Base-by-base conservation (phyloP, 2,888 invertebrate species). In the Conus canariensis region DNA sequence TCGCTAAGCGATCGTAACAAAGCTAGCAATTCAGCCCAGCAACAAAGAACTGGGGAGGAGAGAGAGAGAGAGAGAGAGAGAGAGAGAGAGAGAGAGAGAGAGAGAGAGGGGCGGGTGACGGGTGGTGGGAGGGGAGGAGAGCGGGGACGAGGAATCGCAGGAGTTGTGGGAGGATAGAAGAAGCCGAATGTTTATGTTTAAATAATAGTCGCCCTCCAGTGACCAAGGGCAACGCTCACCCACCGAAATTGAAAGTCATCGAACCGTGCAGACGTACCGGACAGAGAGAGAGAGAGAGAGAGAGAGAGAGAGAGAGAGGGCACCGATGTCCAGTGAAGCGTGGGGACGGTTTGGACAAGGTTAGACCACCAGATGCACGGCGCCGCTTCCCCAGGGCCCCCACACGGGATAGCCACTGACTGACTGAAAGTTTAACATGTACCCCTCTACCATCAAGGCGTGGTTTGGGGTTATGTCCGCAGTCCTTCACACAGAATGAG, bases 191-290 rank as follows among this genome's bases (percentile, higher is more conserved):
- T 80, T 80, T 80, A 80, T 80, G 77, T 80, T 25, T 30, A 30
- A 80, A 30, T 30, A 80, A 80, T 80, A 12, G 77, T 45, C 30
- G 77, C 77, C 8, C 30, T 16, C 30, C 10, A 22, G 30, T 80
- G 77, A 80, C 30, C 77, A 80, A 80, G 77, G 8, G 77, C 77
- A 80, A 80, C 77, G 14, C 12, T 80, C 77, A 10, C 30, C 30
- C 77, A 14, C 77, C 22, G 77, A 80, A 80, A 80, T 80, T 80
- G 77, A 80, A 77, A 80, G 45, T 80, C 77, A 30, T 30, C 77
- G 12, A 80, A 80, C 12, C 77, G 30, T 30, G 25, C 22, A 80
- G 45, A 80, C 77, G 9, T 30, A 22, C 77, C 30, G 74, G 74
- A 74, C 2, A 74, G 74, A 8, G n/a, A 16, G 45, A 22, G n/a